These are phyloP conservation scores for Tholera decimalis DNA, from an alignment of 2,888 invertebrate genomes.

Conservation along the genomic window DNA sequence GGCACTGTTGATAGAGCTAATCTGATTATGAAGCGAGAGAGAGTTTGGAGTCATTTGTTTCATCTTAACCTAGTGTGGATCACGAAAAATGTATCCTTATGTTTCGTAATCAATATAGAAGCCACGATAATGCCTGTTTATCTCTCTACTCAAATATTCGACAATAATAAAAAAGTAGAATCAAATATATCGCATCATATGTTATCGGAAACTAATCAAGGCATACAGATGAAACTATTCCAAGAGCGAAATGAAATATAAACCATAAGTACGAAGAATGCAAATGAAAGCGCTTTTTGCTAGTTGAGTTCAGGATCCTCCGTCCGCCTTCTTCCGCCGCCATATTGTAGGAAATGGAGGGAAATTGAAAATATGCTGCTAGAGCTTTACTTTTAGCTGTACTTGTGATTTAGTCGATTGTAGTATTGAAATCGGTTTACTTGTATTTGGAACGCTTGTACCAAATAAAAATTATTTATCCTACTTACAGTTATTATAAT, in stretches of 20 bases:
- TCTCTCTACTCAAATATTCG: too few relatives aligned
- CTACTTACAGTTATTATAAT: too few relatives aligned
- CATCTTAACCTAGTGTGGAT: too few relatives aligned
- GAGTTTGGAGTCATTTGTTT: too few relatives aligned
- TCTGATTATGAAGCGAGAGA: too few relatives aligned
- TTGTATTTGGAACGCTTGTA: background rate
- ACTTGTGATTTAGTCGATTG: conserved; percentile 1
- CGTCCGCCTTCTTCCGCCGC: background rate
- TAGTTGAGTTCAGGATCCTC: conserved; percentile 29
- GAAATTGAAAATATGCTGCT: background rate
- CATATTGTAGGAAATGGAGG: background rate
- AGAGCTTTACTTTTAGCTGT: conserved; percentile 12
- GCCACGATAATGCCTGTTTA: too few relatives aligned
- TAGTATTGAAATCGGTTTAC: background rate
- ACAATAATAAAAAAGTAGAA: too few relatives aligned
- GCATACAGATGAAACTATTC: background rate
- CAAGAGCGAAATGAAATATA: conserved; percentile 12
- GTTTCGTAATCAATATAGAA: too few relatives aligned
- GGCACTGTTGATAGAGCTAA: too few relatives aligned
- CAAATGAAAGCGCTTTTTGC: conserved; percentile 55
- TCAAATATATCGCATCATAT: too few relatives aligned
- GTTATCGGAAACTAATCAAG: background rate
- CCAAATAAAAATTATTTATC: background rate
- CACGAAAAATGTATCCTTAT: too few relatives aligned
- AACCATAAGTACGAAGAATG: conserved; percentile 49